Conservation (phyloP, 2,113 vertebrate genomes). For the Trematocara marginatum region DNA sequence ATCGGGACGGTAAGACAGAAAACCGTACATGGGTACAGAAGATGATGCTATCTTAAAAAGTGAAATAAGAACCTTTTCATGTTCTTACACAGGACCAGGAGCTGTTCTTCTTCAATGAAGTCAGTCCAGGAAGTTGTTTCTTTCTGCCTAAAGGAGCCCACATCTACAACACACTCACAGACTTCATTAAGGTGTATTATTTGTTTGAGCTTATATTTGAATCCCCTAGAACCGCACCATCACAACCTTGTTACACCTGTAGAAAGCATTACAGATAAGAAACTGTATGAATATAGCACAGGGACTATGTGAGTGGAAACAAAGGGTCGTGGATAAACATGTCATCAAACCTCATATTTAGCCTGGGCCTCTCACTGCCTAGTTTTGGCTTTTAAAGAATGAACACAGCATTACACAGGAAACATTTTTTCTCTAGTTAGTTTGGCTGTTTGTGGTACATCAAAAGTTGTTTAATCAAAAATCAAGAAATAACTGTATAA, state of each 20-base stretch:
- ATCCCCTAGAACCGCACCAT: background rate
- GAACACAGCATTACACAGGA: background rate
- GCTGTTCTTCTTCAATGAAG: conserved; percentile 88
- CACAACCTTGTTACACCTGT: background rate
- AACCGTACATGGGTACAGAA: background rate
- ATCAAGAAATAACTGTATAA: background rate
- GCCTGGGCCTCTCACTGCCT: background rate
- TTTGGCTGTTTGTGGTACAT: background rate
- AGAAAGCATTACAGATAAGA: background rate
- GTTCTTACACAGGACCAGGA: conserved; percentile 71
- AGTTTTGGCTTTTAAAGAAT: background rate
- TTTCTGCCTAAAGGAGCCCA: conserved; percentile 89
- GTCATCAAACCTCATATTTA: background rate
- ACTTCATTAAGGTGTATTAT: conserved; percentile 83
- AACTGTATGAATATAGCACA: background rate
- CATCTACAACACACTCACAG: conserved; percentile 83
- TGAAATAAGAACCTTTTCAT: background rate
- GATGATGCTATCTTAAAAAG: background rate
- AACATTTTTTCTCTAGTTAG: background rate
- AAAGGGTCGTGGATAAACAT: background rate
- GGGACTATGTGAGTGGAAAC: background rate
- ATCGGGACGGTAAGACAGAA: conserved; percentile 77
- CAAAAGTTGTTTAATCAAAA: background rate
- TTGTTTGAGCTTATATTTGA: background rate
- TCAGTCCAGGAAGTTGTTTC: conserved; percentile 93